Evolutionary conservation across 2,888 invertebrate genomes (phyloP).

Genomic region (Eupithecia insigniata): DNA sequence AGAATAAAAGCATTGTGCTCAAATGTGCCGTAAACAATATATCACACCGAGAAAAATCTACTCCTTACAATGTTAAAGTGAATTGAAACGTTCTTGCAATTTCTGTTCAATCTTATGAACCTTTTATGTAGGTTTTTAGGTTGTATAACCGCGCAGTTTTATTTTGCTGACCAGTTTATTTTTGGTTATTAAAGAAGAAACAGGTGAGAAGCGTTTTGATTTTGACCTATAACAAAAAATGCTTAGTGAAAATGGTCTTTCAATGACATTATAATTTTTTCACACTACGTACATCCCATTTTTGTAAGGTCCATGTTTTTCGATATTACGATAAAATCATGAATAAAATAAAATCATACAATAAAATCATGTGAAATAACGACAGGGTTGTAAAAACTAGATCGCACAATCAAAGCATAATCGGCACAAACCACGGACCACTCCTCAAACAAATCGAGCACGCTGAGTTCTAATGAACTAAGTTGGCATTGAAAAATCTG

Average conservation of each 20-base stretch:
- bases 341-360: no score
- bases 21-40: slow-evolving; percentile 48
- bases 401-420: slow-evolving; percentile 2
- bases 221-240: neutral
- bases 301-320: neutral
- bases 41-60: slow-evolving; percentile 35
- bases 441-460: slow-evolving; percentile 32
- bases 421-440: neutral
- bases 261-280: neutral
- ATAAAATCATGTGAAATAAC: slow-evolving; percentile 1
- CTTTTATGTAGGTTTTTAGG: slow-evolving; percentile 9
- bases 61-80: slow-evolving; percentile 40
- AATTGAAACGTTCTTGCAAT: slow-evolving; percentile 33
- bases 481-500: slow-evolving; percentile 38
- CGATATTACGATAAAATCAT: neutral
- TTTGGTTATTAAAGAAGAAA: neutral
- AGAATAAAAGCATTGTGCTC: slow-evolving; percentile 49
- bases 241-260: neutral
- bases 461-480: slow-evolving; percentile 38
- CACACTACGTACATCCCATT: neutral
- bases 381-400: neutral
- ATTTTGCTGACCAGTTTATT: neutral
- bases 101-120: slow-evolving; percentile 9
- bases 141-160: neutral
- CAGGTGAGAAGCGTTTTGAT: neutral